phyloP scores from a whole-genome alignment of 1,140 invertebrate genomes.

The Drosophila subpulchrella region DNA sequence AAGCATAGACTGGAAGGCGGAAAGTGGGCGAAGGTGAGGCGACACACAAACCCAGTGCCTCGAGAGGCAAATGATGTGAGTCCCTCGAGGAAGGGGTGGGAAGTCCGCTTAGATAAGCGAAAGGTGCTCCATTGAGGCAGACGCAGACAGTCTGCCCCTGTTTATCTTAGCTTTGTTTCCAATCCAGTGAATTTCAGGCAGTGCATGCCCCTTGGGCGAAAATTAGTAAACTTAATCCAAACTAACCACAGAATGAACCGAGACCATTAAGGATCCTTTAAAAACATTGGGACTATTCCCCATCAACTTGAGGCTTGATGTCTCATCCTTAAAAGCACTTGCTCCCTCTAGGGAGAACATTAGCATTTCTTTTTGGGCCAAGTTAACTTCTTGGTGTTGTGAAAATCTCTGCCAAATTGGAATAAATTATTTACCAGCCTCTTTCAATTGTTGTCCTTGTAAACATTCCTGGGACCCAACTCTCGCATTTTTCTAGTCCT shows the following conservation, averaged over 20 bases:
- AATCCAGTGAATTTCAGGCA: slow-evolving; percentile 12
- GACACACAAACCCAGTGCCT: slow-evolving; percentile 61
- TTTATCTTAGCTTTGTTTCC: slow-evolving; percentile 42
- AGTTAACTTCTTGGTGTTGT: slow-evolving; percentile 48
- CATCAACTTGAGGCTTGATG: slow-evolving; percentile 5
- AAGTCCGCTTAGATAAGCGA: slow-evolving; percentile 59
- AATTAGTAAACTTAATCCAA: slow-evolving; percentile 54
- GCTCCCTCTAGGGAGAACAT: slow-evolving; percentile 16
- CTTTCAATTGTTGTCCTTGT: slow-evolving; percentile 40
- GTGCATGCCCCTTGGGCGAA: slow-evolving; percentile 11
- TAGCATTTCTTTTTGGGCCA: slow-evolving; percentile 32
- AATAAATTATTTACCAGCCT: slow-evolving; percentile 76
- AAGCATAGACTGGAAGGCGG: slow-evolving; percentile 6
- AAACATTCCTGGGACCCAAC: slow-evolving; percentile 32
- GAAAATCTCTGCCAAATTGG: slow-evolving; percentile 67
- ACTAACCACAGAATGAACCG: slow-evolving; percentile 28
- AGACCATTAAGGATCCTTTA: slow-evolving; percentile 6
- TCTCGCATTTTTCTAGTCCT: slow-evolving; percentile 36
- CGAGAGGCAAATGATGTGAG: slow-evolving; percentile 13
- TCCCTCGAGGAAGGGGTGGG: not conserved
- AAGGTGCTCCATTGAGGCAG: slow-evolving; percentile 33
- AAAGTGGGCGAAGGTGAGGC: slow-evolving; percentile 18
- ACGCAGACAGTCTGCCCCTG: slow-evolving; percentile 32
- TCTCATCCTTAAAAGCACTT: not conserved
- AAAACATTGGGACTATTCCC: not conserved